A percentile compares a stretch with the other conserved stretches of the same genome.
These are phyloP conservation scores for Egretta garzetta DNA, from an alignment of 2,113 vertebrate genomes.

Conservation along the genomic window DNA sequence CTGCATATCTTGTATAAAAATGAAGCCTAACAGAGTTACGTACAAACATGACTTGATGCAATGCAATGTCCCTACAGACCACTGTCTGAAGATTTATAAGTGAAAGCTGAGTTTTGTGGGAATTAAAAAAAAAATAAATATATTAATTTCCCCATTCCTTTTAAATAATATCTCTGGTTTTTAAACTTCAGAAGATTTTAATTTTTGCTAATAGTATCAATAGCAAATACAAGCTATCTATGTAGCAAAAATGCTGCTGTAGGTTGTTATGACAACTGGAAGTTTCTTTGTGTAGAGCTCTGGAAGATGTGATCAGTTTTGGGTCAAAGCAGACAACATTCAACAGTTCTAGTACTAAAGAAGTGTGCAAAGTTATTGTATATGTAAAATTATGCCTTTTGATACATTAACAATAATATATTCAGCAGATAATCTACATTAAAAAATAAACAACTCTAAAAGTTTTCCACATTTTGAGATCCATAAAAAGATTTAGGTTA, in stretches of 20 bases:
- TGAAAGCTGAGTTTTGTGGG: not conserved
- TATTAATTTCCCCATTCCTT: not conserved
- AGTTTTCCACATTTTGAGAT: not conserved
- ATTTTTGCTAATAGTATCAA: not conserved
- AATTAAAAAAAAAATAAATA: not conserved
- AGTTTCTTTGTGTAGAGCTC: constrained; percentile 54
- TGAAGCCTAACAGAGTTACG: not conserved
- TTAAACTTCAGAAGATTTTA: not conserved
- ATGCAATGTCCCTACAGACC: not conserved
- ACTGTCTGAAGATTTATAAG: not conserved
- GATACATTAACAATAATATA: not conserved
- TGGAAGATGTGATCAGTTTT: not conserved
- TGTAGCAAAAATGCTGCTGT: not conserved
- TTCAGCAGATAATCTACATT: not conserved
- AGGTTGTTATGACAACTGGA: constrained; percentile 76
- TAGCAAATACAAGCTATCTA: constrained; percentile 6
- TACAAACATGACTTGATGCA: not conserved
- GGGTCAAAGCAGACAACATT: not conserved
- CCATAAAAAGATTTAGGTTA: not conserved
- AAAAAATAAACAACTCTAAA: not conserved
- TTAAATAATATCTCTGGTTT: not conserved
- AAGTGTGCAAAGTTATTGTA: not conserved
- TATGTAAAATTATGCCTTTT: not conserved
- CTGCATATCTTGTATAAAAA: not conserved
- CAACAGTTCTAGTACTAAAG: not conserved